Evolutionary conservation across 2,797 vertebrate genomes (phyloP), one percentile per base, ranked within the genome.

Genomic region (Myotis daubentonii): DNA sequence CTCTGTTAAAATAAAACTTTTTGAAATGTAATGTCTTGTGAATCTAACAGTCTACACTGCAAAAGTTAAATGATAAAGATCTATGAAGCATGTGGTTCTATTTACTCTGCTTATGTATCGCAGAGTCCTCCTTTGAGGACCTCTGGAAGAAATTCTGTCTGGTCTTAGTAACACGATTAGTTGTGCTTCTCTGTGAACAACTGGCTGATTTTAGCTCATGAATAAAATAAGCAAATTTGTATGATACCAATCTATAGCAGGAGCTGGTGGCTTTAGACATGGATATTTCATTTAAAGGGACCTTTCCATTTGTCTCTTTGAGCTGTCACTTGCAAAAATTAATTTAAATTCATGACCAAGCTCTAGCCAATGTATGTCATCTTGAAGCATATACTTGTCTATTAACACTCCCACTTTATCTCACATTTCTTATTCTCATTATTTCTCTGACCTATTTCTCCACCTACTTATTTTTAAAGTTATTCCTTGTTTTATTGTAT

Each of bases 1-100:
- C n/a, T 83, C 23, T 89, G 41, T 70, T 92, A 90, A 75, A 76
- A 89, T 91, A 72, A 17, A 66, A 44, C 33, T 47, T 89, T 88
- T 78, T 68, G 28, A 86, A 74, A 41, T 76, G 25, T 83, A 81
- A 60, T 55, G 16, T 47, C 51, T 25, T 81, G 10, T 85, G 44
- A 93, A 87, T 82, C 5, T 6, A 57, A 25, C 12, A 83, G 22
- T 65, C 19, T 89, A 47, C 15, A 51, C 15, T n/a, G 62, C 83
- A 9, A 33, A 91, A 47, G 12, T 79, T 55, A 89, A 81, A 89
- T 65, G 62, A 30, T 66, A 75, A 93, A 62, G 51, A 66, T 82
- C 76, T 86, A 51, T 79, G 49, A 68, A 65, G 22, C 57, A 51
- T 12, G 22, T 33, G 6, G 3, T 87, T 92, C 65, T 76, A 5